Base-by-base conservation (phyloP, 2,797 vertebrate species). In the Halcyon chelicuti region DNA sequence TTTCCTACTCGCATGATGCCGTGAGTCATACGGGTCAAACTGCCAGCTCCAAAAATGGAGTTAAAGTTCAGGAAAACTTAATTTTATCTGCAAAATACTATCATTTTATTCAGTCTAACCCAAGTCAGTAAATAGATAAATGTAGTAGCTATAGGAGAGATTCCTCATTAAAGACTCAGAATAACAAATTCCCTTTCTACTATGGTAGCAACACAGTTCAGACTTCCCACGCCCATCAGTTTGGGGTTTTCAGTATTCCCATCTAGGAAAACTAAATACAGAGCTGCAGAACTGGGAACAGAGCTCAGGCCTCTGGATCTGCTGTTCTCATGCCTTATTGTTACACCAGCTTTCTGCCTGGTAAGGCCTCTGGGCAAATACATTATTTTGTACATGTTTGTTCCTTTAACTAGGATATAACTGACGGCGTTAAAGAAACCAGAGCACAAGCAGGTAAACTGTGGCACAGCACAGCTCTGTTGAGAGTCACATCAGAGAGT, bases 61-160 rank as follows among this genome's bases (percentile, higher is more conserved):
- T 66, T 91, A 90, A 94, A 97, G 93, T 92, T 96, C 92, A 90
- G 37, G 37, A 39, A 77, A 83, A 66, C 31, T 29, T 62, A 28
- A 57, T 52, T 68, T 61, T 52, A 12, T 54, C 25, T 40, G 40
- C 31, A 71, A 70, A 90, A 47, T 62, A 40, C 3, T 25, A 39
- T 12, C 12, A 61, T 85, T 84, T 75, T 47, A 68, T 54, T 55
- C 57, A 77, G 20, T 22, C 40, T 66, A 40, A 85, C 39, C 29
- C 8, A 15, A 70, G 26, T 60, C 63, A 65, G 20, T 70, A 65
- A 71, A 66, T 21, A 79, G 37, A 39, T 65, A 70, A 25, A 77
- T 26, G 40, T 23, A 72, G 51, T 42, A 70, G 37, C n/a, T 55
- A 4, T 18, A 42, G 20, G 5, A 29, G 66, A 75, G 35, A 65